phyloP scores from a whole-genome alignment of 2,797 vertebrate species.

The Denticeps clupeoides region DNA sequence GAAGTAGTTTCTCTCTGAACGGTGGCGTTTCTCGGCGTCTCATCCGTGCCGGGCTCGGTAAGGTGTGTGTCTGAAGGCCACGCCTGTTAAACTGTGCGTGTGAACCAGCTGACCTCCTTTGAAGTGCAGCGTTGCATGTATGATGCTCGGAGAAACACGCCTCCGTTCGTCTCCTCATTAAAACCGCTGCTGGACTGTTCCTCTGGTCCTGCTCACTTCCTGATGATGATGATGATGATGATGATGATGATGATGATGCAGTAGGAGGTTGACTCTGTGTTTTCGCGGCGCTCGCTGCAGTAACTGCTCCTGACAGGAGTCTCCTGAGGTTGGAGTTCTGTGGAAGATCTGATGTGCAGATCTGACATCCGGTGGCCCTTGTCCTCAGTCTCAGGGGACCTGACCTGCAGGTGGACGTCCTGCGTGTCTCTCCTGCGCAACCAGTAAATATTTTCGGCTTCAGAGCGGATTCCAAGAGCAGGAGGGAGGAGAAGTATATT shows the following conservation, averaged over 20 bases:
- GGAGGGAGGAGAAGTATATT: slow-evolving; percentile 34
- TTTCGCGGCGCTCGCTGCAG: slow-evolving; percentile 30
- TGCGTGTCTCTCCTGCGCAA: background rate
- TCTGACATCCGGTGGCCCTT: slow-evolving; percentile 21
- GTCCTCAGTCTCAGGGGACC: slow-evolving; percentile 17
- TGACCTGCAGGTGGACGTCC: background rate
- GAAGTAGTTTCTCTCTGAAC: no score
- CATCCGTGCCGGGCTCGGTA: no score
- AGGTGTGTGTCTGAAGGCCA: no score
- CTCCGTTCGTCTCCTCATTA: slow-evolving; percentile 48
- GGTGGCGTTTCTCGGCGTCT: slow-evolving; percentile 2
- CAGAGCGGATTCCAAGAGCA: background rate
- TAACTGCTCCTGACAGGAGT: slow-evolving; percentile 42
- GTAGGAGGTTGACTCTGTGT: slow-evolving; percentile 32
- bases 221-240: slow-evolving; percentile 60
- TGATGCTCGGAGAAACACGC: slow-evolving; percentile 1
- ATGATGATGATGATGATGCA: slow-evolving; percentile 50
- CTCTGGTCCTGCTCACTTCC: slow-evolving; percentile 47
- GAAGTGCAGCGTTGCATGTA: no score
- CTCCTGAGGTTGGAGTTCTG: slow-evolving; percentile 35
- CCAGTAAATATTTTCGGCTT: background rate
- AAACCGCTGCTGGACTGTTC: slow-evolving; percentile 48
- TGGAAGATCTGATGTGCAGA: slow-evolving; percentile 17
- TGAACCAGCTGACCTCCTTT: no score
- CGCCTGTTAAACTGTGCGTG: no score